Conservation (phyloP, 2,797 vertebrate genomes). For the Glossophaga mutica region DNA sequence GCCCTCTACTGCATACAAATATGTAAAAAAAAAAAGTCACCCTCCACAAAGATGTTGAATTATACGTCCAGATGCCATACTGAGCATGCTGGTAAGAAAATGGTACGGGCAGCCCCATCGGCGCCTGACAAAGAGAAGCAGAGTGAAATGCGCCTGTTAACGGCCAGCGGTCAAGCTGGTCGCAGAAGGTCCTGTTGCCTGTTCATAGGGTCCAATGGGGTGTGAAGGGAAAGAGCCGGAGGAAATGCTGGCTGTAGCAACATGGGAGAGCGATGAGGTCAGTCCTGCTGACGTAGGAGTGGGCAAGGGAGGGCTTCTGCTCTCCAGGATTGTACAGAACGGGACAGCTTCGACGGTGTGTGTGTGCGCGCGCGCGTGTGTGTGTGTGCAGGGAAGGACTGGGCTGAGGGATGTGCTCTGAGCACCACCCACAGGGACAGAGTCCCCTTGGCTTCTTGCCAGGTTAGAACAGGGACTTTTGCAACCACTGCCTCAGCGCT, state of each 20-base stretch:
- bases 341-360: neutral
- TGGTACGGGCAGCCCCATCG: conserved; percentile 78
- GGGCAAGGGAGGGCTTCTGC: neutral
- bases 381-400: too few relatives aligned
- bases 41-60: conserved; percentile 79
- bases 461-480: neutral
- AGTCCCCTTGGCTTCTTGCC: neutral
- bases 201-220: conserved; percentile 35
- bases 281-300: conserved; percentile 51
- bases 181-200: conserved; percentile 62
- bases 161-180: conserved; percentile 47
- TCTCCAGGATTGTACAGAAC: neutral
- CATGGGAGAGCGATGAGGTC: neutral
- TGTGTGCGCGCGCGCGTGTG: neutral
- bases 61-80: conserved; percentile 75
- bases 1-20: conserved; percentile 83
- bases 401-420: neutral
- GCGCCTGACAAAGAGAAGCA: conserved; percentile 79
- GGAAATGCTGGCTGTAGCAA: conserved; percentile 8
- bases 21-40: conserved; percentile 78
- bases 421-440: neutral
- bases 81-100: conserved; percentile 82
- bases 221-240: neutral
- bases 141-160: conserved; percentile 66
- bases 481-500: neutral